These are phyloP conservation scores for Palaemon carinicauda DNA, from an alignment of 1,140 invertebrate genomes.

Conservation along the genomic window DNA sequence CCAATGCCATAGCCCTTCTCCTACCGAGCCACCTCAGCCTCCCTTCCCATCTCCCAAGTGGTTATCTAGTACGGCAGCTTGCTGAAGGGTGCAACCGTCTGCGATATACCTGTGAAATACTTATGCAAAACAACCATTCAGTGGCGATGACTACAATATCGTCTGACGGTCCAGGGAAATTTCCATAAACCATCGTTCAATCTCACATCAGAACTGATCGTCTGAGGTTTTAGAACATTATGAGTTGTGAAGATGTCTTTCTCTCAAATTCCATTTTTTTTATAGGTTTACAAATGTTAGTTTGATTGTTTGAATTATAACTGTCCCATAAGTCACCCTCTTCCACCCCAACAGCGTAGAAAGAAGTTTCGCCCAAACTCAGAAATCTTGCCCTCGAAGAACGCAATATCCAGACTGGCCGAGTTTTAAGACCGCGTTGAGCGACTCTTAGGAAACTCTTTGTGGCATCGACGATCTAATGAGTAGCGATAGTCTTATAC, in stretches of 20 bases:
- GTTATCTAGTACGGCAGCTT: not conserved
- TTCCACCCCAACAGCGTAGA: not conserved
- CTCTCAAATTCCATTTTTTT: no score
- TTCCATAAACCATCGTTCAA: no score
- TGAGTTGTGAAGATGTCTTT: no score
- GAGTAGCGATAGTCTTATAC: constrained; percentile 47
- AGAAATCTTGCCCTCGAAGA: not conserved
- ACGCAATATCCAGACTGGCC: not conserved
- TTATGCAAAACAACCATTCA: constrained; percentile 45
- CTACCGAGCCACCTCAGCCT: not conserved
- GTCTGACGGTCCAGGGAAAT: not conserved
- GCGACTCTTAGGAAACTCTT: constrained; percentile 27
- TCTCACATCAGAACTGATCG: no score
- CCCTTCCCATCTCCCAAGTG: not conserved
- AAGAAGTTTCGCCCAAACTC: not conserved
- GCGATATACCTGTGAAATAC: constrained; percentile 15
- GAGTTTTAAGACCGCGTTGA: not conserved
- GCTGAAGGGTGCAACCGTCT: not conserved
- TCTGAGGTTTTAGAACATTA: no score
- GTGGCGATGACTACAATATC: not conserved
- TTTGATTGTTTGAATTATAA: no score
- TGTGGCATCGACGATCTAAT: constrained; percentile 39
- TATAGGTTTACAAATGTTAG: no score
- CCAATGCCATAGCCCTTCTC: not conserved
- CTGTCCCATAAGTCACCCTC: no score